Conservation (phyloP, 2,113 vertebrate species). For the Phrynosoma blainvillii region DNA sequence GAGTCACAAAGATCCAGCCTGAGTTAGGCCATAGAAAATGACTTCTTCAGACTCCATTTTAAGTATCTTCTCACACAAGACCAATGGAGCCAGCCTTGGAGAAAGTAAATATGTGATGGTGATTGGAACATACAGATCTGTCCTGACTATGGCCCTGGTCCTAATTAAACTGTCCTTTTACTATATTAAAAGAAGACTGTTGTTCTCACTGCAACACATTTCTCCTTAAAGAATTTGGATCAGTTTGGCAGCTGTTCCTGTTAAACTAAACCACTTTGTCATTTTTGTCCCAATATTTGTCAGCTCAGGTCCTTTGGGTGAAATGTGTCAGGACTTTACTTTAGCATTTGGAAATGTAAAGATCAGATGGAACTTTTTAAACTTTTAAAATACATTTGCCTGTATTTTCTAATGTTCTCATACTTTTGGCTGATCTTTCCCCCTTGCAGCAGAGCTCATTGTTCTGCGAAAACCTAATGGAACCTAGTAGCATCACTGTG, state of each 20-base stretch:
- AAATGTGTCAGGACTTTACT: neutral
- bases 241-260: neutral
- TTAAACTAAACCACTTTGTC: neutral
- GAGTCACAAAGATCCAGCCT: too few relatives aligned
- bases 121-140: rapidly evolving
- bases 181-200: rapidly evolving
- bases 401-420: rapidly evolving
- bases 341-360: neutral
- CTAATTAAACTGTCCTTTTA: neutral
- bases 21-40: too few relatives aligned
- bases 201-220: neutral
- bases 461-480: neutral
- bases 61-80: too few relatives aligned
- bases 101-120: rapidly evolving
- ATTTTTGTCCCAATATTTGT: neutral
- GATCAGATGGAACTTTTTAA: neutral
- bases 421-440: neutral
- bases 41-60: too few relatives aligned
- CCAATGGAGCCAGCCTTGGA: rapidly evolving
- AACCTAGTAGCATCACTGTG: too few relatives aligned
- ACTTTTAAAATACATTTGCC: rapidly evolving
- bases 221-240: neutral
- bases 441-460: neutral
- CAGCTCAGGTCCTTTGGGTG: neutral
- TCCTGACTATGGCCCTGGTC: neutral